These are phyloP conservation scores for Smutsia temminckii DNA, from an alignment of 2,797 vertebrate genomes.

Conservation along the genomic window DNA sequence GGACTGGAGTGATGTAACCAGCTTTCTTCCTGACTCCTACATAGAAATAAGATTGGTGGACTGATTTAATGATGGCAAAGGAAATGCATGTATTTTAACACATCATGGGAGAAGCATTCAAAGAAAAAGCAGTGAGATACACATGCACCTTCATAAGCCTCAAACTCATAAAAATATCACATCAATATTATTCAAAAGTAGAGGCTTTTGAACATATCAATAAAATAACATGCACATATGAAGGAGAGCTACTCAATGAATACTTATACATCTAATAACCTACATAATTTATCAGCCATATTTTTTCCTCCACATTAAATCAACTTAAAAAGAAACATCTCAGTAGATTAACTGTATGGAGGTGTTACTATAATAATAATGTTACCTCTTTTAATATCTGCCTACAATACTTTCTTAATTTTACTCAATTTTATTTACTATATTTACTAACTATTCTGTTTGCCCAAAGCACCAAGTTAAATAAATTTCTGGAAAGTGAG, in stretches of 20 bases:
- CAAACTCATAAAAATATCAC: background rate
- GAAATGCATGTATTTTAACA: background rate
- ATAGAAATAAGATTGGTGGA: background rate
- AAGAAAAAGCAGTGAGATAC: background rate
- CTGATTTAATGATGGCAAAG: background rate
- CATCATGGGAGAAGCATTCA: background rate
- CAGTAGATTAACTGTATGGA: background rate
- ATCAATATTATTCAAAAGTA: background rate
- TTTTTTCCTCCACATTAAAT: background rate
- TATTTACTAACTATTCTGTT: constrained; percentile 19
- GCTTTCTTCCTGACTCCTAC: constrained; percentile 95
- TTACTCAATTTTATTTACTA: background rate
- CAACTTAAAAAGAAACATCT: constrained; percentile 29
- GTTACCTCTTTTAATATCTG: background rate
- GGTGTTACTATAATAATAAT: background rate
- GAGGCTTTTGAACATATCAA: background rate
- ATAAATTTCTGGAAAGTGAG: constrained; percentile 30
- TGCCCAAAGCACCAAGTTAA: constrained; percentile 27
- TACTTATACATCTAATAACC: constrained; percentile 27
- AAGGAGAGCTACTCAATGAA: background rate
- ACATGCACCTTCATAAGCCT: background rate
- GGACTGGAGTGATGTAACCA: constrained; percentile 95
- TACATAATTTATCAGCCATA: background rate
- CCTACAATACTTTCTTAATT: background rate
- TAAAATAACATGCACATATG: background rate